Base-by-base conservation (phyloP, 2,113 vertebrate species). In the Microcebus griseorufus region DNA sequence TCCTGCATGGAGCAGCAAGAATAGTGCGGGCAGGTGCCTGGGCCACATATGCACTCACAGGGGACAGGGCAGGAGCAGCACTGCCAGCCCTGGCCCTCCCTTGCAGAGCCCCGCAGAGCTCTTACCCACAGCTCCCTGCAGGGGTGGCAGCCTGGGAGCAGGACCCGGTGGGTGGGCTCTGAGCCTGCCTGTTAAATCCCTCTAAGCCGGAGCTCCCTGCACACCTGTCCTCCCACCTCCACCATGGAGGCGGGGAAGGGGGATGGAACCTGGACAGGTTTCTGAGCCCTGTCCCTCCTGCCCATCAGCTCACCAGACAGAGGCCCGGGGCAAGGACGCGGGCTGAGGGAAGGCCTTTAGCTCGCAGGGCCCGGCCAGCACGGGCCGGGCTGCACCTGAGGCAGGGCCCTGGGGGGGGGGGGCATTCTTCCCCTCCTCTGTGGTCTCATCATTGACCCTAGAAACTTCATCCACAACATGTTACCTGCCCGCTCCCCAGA, bases 271-370 rank as follows among this genome's bases (percentile, higher is more conserved):
- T 48, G 29, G 51, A 25, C 34, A 29, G 2, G 25, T 3, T 34
- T 34, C 75, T 48, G 7, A 39, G 27, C 25, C 22, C 10, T 5
- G 17, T 20, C 2, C 13, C n/a, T 73, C 32, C 58, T 23, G 8
- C 13, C 70, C 9, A 0, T 11, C 8, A 14, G 62, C 23, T 34
- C 70, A 9, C 22, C 76, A 37, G 14, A 25, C 8, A 3, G 82
- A 73, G 45, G 72, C 1, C 42, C 42, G 42, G 42, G 55, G 32
- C 5, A 22, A 9, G 78, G 60, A 81, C 53, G 6, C 0, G 0
- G 23, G 55, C 39, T 39, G 13, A 67, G 37, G 65, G 58, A 22
- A 32, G n/a, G n/a, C 69, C 55, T 75, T 62, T 18, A 25, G 25
- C 32, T 55, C 4, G 0, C 3, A 25, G 32, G 1, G 62, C 75